Evolutionary conservation across 1,140 invertebrate species (phyloP).

Genomic region (Lordiphosa collinella): DNA sequence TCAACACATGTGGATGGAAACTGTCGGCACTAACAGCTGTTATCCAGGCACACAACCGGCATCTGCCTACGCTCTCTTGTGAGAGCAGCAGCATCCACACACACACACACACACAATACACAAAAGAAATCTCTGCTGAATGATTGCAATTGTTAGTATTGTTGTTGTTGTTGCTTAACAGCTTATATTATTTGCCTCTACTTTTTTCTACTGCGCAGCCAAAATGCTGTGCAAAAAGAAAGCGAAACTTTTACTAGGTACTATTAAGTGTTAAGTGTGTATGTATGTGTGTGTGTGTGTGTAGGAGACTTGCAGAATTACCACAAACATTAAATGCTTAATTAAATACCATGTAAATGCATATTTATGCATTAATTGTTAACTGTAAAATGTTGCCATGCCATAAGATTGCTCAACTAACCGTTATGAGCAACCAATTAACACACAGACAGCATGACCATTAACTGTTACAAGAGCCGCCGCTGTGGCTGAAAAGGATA

Average conservation of each 20-base stretch:
- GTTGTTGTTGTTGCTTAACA: conserved; percentile 38
- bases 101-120: no score
- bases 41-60: conserved; percentile 26
- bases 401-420: neutral
- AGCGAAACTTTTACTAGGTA: conserved; percentile 64
- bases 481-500: no score
- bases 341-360: conserved; percentile 36
- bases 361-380: conserved; percentile 46
- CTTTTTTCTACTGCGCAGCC: conserved; percentile 66
- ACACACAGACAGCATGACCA: neutral
- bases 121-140: conserved; percentile 35
- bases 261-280: neutral
- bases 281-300: neutral
- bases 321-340: conserved; percentile 15
- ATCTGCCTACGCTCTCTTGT: conserved; percentile 4
- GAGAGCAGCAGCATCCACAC: conserved; percentile 15
- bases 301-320: neutral
- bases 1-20: conserved; percentile 27
- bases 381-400: conserved; percentile 37
- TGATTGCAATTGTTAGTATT: conserved; percentile 33
- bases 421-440: conserved; percentile 5
- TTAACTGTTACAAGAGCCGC: no score
- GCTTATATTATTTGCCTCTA: conserved; percentile 23
- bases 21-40: conserved; percentile 37
- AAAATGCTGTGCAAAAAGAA: conserved; percentile 76